Evolutionary conservation across 2,888 invertebrate species (phyloP), one percentile per base, ranked within the genome.

Genomic region (Polydesmus complanatus): DNA sequence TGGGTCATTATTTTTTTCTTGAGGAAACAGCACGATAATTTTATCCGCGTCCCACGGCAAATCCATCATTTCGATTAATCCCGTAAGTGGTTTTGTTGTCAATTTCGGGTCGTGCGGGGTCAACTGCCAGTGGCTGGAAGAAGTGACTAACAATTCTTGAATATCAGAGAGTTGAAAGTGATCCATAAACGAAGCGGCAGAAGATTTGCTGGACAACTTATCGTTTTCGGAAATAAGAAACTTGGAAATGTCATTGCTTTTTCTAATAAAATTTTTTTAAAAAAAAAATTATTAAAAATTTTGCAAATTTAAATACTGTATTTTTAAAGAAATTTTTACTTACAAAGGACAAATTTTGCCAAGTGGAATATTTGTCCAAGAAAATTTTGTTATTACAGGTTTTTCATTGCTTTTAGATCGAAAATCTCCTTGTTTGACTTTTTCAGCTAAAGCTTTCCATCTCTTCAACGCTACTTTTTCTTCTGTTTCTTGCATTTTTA

Each of bases 71-170:
- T 54, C 25, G 11, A 5, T 8, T 14, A 54, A 18, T 54, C 54
- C 54, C n/a, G 3, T 23, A 26, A 54, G n/a, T 5, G 54, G 23
- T 18, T 23, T 22, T 5, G n/a, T 8, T 11, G 54, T 14, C 22
- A 21, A n/a, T 26, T 54, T 54, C 21, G 22, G 5, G 23, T 54
- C 54, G 5, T 11, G 5, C 5, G n/a, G n/a, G 3, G 57, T 52
- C 23, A 57, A 26, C 14, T 52, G n/a, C 57, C 57, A 57, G 23
- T 57, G 57, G 21, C 21, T 23, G 11, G 27, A 27, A 1, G 57
- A 53, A 14, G 18, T 19, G 27, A 50, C 49, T 21, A 57, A 22
- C 14, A 50, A n/a, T 22, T 57, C 57, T 26, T 57, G 57, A 21
- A 26, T 47, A 2, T 57, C 57, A 3, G n/a, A 14, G 3, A 50